A percentile compares a stretch with the other conserved stretches of the same genome.
phyloP scores from a whole-genome alignment of 2,113 vertebrate species.

The Dolichotis patagonum region DNA sequence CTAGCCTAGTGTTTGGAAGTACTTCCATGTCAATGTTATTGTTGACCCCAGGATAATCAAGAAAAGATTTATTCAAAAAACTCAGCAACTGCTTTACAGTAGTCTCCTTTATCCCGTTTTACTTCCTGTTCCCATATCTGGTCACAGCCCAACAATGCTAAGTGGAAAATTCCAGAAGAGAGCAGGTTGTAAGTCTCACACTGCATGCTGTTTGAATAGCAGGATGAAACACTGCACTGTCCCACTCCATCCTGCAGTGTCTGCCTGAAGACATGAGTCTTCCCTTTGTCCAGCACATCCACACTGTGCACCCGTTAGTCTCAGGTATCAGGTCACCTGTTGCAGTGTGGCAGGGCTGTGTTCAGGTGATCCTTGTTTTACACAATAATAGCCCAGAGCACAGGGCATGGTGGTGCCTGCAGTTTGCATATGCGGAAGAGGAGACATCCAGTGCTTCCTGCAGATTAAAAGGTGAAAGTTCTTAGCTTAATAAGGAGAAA shows the following conservation, averaged over 20 bases:
- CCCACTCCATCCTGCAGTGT: neutral
- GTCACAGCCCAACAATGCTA: neutral
- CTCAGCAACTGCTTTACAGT: neutral
- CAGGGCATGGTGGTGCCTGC: neutral
- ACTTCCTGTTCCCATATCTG: neutral
- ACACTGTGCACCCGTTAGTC: no score
- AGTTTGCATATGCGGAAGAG: neutral
- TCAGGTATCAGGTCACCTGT: neutral
- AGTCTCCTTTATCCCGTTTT: neutral
- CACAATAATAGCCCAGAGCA: neutral
- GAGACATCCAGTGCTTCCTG: neutral
- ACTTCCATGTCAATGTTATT: neutral
- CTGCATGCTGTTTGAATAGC: neutral
- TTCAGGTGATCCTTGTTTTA: neutral
- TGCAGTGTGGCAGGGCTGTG: neutral
- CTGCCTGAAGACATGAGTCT: neutral
- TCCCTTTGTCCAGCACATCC: neutral
- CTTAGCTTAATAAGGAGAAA: neutral
- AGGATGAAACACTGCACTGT: neutral
- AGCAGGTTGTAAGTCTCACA: neutral
- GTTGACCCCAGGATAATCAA: neutral
- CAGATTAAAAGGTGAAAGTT: neutral
- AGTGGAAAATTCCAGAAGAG: neutral
- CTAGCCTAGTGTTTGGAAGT: neutral
- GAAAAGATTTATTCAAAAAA: slow-evolving; percentile 4